Conservation (phyloP, 2,888 invertebrate genomes). For the Drosophila silvestris region DNA sequence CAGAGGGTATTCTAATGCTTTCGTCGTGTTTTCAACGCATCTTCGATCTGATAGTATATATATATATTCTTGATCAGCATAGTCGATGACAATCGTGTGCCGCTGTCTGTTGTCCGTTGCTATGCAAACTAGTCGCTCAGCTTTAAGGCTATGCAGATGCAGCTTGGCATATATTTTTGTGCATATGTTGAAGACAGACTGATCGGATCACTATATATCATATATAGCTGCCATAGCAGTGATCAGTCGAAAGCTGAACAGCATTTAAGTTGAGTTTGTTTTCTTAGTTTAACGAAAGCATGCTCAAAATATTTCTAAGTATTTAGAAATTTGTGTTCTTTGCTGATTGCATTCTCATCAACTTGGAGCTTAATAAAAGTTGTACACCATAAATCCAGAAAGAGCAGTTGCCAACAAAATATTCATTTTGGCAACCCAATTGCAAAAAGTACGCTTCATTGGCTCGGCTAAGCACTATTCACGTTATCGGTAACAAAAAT, state of each 20-base stretch:
- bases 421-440: background rate
- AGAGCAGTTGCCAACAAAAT: background rate
- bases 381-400: background rate
- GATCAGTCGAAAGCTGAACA: background rate
- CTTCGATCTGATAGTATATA: too few species aligned
- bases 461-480: conserved; percentile 33
- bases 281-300: background rate
- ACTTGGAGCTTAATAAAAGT: background rate
- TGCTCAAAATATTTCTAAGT: background rate
- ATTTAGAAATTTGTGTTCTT: background rate
- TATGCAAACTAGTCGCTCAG: background rate
- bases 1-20: background rate
- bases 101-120: background rate
- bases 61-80: background rate
- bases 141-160: background rate
- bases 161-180: background rate
- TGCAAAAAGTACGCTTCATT: conserved; percentile 28
- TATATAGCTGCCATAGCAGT: too few species aligned
- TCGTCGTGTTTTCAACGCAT: background rate
- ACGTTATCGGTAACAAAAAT: conserved; percentile 49
- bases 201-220: background rate
- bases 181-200: background rate
- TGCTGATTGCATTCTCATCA: background rate
- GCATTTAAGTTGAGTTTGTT: background rate
- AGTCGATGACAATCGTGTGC: background rate